Evolutionary conservation across 2,888 invertebrate species (phyloP).

Genomic region (Rhamnusium bicolor): DNA sequence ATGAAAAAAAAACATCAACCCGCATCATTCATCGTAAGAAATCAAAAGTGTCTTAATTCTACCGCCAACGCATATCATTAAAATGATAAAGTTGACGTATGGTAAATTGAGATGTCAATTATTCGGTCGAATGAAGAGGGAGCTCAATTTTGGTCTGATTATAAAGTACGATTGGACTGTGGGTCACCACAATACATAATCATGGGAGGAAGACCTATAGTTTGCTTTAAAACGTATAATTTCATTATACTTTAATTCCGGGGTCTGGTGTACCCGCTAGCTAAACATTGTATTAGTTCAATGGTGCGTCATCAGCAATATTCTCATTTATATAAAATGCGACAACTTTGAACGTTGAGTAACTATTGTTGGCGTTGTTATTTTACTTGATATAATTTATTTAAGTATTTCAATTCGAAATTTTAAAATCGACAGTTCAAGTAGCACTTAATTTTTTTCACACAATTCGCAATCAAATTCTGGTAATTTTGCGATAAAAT

Average conservation of each 20-base stretch:
- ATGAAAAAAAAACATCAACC: neutral
- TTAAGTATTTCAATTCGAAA: too few species aligned
- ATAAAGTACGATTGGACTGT: constrained; percentile 55
- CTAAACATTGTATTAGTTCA: constrained; percentile 41
- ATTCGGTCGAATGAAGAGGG: constrained; percentile 39
- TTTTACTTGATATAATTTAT: too few species aligned
- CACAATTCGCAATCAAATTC: too few species aligned
- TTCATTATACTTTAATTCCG: constrained; percentile 56
- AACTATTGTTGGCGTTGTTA: too few species aligned
- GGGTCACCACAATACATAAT: constrained; percentile 62
- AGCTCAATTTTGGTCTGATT: constrained; percentile 51
- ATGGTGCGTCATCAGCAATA: constrained; percentile 32
- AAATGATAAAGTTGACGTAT: constrained; percentile 33
- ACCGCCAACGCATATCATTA: constrained; percentile 30
- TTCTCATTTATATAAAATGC: neutral
- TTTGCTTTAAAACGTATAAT: constrained; percentile 60
- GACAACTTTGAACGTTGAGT: too few species aligned
- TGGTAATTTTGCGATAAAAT: too few species aligned
- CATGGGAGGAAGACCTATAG: constrained; percentile 50
- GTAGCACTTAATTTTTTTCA: too few species aligned
- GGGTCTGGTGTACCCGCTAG: constrained; percentile 31
- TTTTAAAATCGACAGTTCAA: too few species aligned
- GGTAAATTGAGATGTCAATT: constrained; percentile 45
- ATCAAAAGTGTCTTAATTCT: neutral
- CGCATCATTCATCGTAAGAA: neutral